Evolutionary conservation across 2,797 vertebrate genomes (phyloP).

Genomic region (Aythya fuligula): DNA sequence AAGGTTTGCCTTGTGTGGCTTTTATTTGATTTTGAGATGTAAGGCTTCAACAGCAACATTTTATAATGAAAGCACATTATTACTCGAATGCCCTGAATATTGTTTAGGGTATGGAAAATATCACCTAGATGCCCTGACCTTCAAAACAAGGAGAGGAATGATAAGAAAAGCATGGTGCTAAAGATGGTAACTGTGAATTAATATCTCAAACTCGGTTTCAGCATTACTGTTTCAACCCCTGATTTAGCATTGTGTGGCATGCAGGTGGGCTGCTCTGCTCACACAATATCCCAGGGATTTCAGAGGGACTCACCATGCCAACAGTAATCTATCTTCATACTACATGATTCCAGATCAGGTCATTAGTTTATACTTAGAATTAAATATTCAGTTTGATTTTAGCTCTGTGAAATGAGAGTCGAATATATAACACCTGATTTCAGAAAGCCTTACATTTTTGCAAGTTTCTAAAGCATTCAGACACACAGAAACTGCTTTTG

Average conservation of each 20-base stretch:
- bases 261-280: constrained; percentile 15
- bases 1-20: neutral
- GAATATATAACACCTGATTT: constrained; percentile 52
- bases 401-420: constrained; percentile 32
- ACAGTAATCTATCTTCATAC: constrained; percentile 64
- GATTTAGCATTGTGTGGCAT: neutral
- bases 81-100: neutral
- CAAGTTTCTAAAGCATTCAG: neutral
- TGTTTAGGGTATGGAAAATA: neutral
- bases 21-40: neutral
- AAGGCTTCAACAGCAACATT: neutral
- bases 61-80: neutral
- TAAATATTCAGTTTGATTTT: constrained; percentile 70
- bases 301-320: constrained; percentile 46
- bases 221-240: neutral
- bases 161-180: neutral
- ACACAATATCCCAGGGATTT: constrained; percentile 60
- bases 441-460: neutral
- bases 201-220: neutral
- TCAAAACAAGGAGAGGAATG: constrained; percentile 27
- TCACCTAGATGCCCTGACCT: constrained; percentile 25
- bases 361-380: constrained; percentile 67
- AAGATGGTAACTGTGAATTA: constrained; percentile 32
- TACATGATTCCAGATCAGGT: constrained; percentile 55
- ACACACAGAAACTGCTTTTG: neutral